phyloP scores from a whole-genome alignment of 2,888 invertebrate genomes.

The Saturnia pavonia region DNA sequence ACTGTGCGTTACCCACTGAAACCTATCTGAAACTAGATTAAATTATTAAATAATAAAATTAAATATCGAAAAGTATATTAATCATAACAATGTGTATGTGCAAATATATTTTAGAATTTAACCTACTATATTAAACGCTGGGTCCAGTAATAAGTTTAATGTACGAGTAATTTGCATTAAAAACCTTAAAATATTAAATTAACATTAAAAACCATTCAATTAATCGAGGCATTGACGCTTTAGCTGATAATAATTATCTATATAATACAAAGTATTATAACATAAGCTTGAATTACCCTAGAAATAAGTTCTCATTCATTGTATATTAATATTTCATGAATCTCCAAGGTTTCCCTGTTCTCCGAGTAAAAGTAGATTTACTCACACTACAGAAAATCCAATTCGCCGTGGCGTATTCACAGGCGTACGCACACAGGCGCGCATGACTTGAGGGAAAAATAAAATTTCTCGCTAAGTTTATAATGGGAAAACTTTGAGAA shows the following conservation, averaged over 20 bases:
- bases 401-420: slow-evolving; percentile 75
- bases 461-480: slow-evolving; percentile 83
- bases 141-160: neutral
- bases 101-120: too few relatives aligned
- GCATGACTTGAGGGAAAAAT: slow-evolving; percentile 81
- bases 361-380: slow-evolving; percentile 79
- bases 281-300: slow-evolving; percentile 59
- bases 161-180: neutral
- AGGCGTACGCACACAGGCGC: slow-evolving; percentile 67
- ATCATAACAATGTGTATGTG: neutral
- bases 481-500: slow-evolving; percentile 83
- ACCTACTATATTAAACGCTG: too few relatives aligned
- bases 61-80: neutral
- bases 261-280: slow-evolving; percentile 41
- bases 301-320: slow-evolving; percentile 66
- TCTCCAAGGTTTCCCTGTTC: slow-evolving; percentile 78
- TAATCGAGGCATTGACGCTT: neutral
- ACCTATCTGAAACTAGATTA: neutral
- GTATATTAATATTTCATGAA: slow-evolving; percentile 75
- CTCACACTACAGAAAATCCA: slow-evolving; percentile 79
- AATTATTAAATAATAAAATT: neutral
- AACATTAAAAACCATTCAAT: neutral
- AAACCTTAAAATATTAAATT: too few relatives aligned
- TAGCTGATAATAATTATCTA: neutral
- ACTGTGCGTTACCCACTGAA: too few relatives aligned